phyloP scores from a whole-genome alignment of 2,797 vertebrate species.

The Scarus forsteni region DNA sequence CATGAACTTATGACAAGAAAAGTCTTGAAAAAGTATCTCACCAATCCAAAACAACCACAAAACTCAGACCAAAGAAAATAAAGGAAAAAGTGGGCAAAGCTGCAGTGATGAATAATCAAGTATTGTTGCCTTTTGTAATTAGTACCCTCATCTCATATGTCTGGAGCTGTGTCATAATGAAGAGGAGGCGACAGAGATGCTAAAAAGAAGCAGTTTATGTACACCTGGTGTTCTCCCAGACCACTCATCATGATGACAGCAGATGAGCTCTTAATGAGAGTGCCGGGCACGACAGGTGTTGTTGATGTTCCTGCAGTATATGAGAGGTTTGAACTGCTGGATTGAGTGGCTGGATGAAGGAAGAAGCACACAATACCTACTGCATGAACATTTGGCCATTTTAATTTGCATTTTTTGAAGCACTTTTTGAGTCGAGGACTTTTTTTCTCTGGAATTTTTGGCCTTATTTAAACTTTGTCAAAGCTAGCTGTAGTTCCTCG shows the following conservation, averaged over 20 bases:
- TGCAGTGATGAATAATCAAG: neutral
- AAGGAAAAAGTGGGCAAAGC: neutral
- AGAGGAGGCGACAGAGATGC: neutral
- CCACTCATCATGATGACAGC: conserved; percentile 12
- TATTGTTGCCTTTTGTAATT: neutral
- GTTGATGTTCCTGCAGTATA: neutral
- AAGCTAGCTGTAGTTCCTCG: no score
- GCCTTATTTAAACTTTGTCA: no score
- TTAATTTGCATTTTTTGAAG: no score
- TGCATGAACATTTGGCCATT: no score
- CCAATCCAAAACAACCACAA: no score
- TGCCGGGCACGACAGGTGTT: conserved; percentile 4
- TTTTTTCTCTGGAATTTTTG: no score
- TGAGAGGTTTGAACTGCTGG: neutral
- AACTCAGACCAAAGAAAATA: no score
- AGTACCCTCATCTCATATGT: neutral
- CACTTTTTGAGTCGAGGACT: no score
- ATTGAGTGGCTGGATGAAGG: neutral
- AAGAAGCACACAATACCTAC: no score
- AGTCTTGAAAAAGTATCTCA: no score
- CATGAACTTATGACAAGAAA: no score
- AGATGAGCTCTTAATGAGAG: conserved; percentile 19
- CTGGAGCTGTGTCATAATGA: neutral
- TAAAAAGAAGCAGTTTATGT: neutral
- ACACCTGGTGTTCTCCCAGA: conserved; percentile 13